These are phyloP conservation scores for Protosalanx chinensis DNA, from an alignment of 2,797 vertebrate genomes.

Conservation along the genomic window DNA sequence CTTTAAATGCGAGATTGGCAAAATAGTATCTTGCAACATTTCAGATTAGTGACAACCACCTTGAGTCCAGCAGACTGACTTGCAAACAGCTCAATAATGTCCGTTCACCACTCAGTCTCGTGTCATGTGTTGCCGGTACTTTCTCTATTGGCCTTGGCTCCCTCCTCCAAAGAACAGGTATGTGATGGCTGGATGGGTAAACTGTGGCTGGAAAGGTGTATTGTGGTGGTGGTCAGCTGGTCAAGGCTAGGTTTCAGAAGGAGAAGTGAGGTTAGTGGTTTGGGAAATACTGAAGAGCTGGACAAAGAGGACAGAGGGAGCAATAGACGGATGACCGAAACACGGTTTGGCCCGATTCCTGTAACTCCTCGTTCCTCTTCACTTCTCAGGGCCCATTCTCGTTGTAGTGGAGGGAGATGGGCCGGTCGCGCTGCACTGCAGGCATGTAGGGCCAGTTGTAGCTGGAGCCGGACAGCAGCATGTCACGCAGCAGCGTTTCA, in stretches of 20 bases:
- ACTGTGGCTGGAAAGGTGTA: slow-evolving; percentile 21
- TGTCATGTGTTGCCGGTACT: slow-evolving; percentile 20
- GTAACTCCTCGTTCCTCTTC: not conserved
- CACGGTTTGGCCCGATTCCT: not conserved
- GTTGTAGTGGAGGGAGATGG: slow-evolving; percentile 78
- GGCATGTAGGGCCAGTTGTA: slow-evolving; percentile 86
- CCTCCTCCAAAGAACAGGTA: slow-evolving; percentile 8
- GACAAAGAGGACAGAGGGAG: not conserved
- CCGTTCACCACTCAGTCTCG: slow-evolving; percentile 45
- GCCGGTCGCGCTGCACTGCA: slow-evolving; percentile 74
- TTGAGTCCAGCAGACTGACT: slow-evolving; percentile 65
- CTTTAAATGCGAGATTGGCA: slow-evolving; percentile 37
- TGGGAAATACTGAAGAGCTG: not conserved
- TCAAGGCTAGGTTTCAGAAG: slow-evolving; percentile 23
- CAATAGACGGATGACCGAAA: not conserved
- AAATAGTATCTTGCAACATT: not conserved
- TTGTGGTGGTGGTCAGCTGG: slow-evolving; percentile 17
- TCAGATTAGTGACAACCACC: slow-evolving; percentile 31
- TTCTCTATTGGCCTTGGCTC: slow-evolving; percentile 23
- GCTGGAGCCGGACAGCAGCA: slow-evolving; percentile 85
- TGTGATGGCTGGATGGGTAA: slow-evolving; percentile 34
- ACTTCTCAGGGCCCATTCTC: slow-evolving; percentile 75
- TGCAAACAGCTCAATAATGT: slow-evolving; percentile 56
- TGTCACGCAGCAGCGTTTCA: slow-evolving; percentile 86
- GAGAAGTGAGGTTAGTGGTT: slow-evolving; percentile 47